Evolutionary conservation across 2,797 vertebrate species (phyloP).

Genomic region (Platalea minor): DNA sequence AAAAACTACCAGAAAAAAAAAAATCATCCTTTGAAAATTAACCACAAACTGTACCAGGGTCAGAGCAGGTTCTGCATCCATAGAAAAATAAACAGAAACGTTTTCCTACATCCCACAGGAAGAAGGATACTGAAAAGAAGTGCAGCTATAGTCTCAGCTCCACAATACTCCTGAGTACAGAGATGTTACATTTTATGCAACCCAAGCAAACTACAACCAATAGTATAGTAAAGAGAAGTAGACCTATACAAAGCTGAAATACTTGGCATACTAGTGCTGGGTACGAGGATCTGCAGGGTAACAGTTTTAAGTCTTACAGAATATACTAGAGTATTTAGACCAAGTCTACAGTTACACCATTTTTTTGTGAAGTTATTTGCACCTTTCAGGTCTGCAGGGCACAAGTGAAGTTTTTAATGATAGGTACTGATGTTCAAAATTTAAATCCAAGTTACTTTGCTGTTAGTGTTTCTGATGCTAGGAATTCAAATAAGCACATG

Average conservation of each 20-base stretch:
- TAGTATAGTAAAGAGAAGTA: not conserved
- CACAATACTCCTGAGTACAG: not conserved
- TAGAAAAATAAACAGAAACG: not conserved
- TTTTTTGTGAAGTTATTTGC: not conserved
- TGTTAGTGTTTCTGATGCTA: not conserved
- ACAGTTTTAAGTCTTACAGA: not conserved
- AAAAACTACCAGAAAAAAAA: not conserved
- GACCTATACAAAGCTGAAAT: not conserved
- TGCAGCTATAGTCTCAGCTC: not conserved
- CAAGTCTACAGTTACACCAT: not conserved
- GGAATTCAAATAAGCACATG: not conserved
- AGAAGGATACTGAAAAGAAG: not conserved
- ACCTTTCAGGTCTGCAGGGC: not conserved
- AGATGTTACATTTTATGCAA: not conserved
- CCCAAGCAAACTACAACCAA: not conserved
- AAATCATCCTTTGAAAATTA: not conserved
- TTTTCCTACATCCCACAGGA: not conserved
- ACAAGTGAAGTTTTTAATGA: not conserved
- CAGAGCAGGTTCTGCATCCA: not conserved
- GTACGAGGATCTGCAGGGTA: not conserved
- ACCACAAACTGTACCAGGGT: rapidly evolving
- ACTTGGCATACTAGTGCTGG: not conserved
- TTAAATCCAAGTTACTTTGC: not conserved
- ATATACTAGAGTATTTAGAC: not conserved
- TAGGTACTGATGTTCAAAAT: not conserved